Evolutionary conservation across 1,140 invertebrate species (phyloP).

Genomic region (Zaprionus ornatus): DNA sequence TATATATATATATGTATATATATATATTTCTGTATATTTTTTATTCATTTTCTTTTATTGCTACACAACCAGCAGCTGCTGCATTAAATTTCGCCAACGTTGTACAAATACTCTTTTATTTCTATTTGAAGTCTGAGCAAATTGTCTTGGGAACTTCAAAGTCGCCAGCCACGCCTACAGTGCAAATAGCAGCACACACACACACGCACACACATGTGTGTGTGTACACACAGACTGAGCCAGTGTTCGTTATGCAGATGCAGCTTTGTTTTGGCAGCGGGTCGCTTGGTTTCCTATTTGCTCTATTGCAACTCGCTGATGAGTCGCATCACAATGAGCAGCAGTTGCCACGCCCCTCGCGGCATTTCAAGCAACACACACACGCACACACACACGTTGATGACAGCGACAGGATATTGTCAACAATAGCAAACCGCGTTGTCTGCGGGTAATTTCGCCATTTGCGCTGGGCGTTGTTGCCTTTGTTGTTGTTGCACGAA

Average conservation of each 20-base stretch:
- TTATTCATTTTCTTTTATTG: background rate
- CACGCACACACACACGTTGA: conserved; percentile 20
- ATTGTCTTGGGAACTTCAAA: conserved; percentile 18
- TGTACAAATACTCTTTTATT: background rate
- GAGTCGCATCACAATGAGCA: conserved; percentile 61
- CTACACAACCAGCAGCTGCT: background rate
- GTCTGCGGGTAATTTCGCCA: conserved; percentile 70
- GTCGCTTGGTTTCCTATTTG: conserved; percentile 21
- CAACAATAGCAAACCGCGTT: conserved; percentile 63
- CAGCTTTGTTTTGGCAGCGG: conserved; percentile 47
- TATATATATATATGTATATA: background rate
- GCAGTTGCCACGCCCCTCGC: conserved; percentile 36
- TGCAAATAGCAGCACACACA: background rate
- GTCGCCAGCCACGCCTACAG: conserved; percentile 24
- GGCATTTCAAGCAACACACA: conserved; percentile 31
- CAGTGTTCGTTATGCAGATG: conserved; percentile 17
- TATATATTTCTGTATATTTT: background rate
- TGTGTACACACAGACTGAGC: background rate
- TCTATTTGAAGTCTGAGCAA: conserved; percentile 9
- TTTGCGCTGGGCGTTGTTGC: conserved; percentile 37
- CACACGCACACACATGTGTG: background rate
- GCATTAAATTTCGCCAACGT: background rate
- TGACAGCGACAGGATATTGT: conserved; percentile 63
- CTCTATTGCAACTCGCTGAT: conserved; percentile 45
- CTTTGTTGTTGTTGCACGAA: conserved; percentile 57